These are phyloP conservation scores for Sterna hirundo DNA, from an alignment of 2,113 vertebrate genomes.

Conservation along the genomic window DNA sequence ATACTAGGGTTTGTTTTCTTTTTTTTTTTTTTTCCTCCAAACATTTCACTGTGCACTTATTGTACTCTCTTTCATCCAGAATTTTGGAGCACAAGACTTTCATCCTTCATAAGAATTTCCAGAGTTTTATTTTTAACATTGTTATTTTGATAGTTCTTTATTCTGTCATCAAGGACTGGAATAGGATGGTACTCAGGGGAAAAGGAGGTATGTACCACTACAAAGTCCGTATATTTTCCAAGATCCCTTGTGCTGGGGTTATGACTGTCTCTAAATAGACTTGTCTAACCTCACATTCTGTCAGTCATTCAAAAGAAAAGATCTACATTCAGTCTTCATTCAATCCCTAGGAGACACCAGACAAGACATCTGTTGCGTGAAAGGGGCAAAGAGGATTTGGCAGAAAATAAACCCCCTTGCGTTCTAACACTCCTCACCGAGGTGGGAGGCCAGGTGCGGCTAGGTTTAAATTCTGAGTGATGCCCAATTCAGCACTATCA, in stretches of 20 bases:
- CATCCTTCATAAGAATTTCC: not conserved
- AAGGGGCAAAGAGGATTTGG: too few relatives aligned
- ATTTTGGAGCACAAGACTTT: not conserved
- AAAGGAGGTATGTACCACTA: not conserved
- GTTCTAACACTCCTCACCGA: too few relatives aligned
- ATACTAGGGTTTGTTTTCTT: not conserved
- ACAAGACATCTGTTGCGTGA: not conserved
- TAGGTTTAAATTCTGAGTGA: too few relatives aligned
- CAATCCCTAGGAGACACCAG: not conserved
- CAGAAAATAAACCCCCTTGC: too few relatives aligned
- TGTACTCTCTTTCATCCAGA: not conserved
- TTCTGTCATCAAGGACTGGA: conserved; percentile 2
- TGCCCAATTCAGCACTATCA: too few relatives aligned
- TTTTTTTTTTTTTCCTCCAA: not conserved
- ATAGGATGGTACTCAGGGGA: not conserved
- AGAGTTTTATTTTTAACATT: conserved; percentile 4
- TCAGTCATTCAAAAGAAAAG: not conserved
- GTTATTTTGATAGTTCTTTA: conserved; percentile 19
- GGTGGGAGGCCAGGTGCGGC: too few relatives aligned
- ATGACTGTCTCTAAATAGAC: not conserved
- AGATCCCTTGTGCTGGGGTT: not conserved
- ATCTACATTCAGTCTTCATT: not conserved
- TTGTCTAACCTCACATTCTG: conserved; percentile 9
- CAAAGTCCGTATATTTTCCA: not conserved
- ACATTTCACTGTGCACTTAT: not conserved